These are phyloP conservation scores for Phainopepla nitens DNA, from an alignment of 2,113 vertebrate genomes.

Conservation along the genomic window DNA sequence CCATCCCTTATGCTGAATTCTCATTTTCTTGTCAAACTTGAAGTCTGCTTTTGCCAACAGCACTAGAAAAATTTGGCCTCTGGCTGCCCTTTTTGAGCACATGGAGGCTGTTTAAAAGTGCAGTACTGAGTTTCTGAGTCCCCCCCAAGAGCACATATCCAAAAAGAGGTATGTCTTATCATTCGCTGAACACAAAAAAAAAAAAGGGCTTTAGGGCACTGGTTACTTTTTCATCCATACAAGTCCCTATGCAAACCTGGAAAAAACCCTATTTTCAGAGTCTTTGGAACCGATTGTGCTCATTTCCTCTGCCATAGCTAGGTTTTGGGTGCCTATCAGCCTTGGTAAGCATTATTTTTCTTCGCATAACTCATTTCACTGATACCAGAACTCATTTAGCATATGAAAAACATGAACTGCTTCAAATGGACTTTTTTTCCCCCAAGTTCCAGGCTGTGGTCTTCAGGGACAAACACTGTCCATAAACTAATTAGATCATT, in stretches of 20 bases:
- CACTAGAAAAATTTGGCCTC: slow-evolving; percentile 11
- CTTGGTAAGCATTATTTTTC: background rate
- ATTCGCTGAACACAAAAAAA: background rate
- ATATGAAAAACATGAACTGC: background rate
- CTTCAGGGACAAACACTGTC: background rate
- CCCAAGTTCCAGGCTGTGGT: background rate
- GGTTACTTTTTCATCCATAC: background rate
- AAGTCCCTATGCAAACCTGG: background rate
- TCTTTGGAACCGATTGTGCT: background rate
- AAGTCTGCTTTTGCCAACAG: background rate
- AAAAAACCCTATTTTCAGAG: background rate
- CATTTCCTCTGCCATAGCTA: background rate
- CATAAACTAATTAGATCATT: slow-evolving; percentile 35
- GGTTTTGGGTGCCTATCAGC: background rate
- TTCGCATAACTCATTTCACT: background rate
- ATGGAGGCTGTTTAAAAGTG: background rate
- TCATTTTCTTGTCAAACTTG: background rate
- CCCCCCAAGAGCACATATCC: background rate
- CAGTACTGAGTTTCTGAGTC: background rate
- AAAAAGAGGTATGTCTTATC: background rate
- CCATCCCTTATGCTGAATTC: background rate
- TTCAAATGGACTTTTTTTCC: background rate
- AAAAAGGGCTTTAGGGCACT: background rate
- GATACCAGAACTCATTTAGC: background rate
- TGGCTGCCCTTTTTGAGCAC: slow-evolving; percentile 33